Evolutionary conservation across 2,888 invertebrate species (phyloP).

Genomic region (Beris morrisii): DNA sequence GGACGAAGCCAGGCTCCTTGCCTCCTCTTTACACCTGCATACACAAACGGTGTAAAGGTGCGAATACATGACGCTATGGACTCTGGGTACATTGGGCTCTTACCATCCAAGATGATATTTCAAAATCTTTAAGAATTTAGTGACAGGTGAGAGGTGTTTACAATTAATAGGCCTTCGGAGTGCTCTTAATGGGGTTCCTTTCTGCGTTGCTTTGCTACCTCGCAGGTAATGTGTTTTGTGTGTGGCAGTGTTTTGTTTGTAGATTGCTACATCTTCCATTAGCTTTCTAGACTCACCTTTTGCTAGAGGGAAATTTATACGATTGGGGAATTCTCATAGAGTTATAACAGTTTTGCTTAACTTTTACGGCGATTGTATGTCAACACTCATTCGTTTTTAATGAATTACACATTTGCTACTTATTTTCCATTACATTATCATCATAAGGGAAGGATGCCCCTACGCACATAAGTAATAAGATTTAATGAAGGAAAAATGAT

Average conservation of each 20-base stretch:
- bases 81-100: too few relatives aligned
- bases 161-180: constrained; percentile 28
- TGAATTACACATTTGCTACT: constrained; percentile 29
- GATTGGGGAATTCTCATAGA: constrained; percentile 17
- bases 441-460: constrained; percentile 8
- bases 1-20: neutral
- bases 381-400: constrained; percentile 21
- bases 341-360: constrained; percentile 27
- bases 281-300: too few relatives aligned
- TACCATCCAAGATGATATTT: constrained; percentile 15
- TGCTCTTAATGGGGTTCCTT: constrained; percentile 14
- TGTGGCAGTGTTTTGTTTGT: too few relatives aligned
- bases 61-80: too few relatives aligned
- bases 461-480: neutral
- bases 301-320: neutral
- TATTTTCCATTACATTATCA: constrained; percentile 21
- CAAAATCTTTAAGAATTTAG: constrained; percentile 28
- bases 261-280: too few relatives aligned
- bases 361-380: constrained; percentile 30
- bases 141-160: constrained; percentile 18
- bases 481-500: constrained; percentile 9
- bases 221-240: too few relatives aligned
- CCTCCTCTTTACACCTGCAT: too few relatives aligned
- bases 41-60: too few relatives aligned
- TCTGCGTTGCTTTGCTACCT: neutral